A percentile compares a stretch with the other conserved stretches of the same genome.
These are phyloP conservation scores for Proctacanthus coquilletti DNA, from an alignment of 1,140 invertebrate genomes.

Conservation along the genomic window DNA sequence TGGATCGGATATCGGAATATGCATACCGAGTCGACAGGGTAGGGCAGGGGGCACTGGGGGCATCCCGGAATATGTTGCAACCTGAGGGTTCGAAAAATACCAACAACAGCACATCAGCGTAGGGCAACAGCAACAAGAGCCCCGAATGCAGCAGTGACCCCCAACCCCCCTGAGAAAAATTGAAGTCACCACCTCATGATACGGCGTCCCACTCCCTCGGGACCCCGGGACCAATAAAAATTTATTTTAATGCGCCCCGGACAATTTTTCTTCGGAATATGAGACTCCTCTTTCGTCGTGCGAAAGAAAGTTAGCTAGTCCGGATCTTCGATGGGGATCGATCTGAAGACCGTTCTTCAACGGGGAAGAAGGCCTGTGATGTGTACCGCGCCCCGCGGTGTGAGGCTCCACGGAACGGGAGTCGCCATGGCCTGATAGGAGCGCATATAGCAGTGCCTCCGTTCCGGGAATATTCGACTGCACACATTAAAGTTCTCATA, in stretches of 20 bases:
- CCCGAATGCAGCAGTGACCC: no score
- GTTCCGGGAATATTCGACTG: neutral
- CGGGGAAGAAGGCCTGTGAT: neutral
- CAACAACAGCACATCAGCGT: neutral
- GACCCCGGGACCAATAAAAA: neutral
- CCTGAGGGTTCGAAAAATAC: neutral
- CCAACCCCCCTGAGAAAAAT: no score
- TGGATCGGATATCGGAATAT: constrained; percentile 1
- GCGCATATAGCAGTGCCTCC: no score
- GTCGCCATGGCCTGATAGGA: no score
- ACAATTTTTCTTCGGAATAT: constrained; percentile 1
- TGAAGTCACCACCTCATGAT: no score
- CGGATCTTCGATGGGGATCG: neutral
- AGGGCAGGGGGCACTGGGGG: neutral
- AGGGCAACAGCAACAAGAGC: neutral
- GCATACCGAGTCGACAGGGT: neutral
- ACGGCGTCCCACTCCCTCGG: no score
- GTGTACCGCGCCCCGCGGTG: neutral
- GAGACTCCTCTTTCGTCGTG: no score
- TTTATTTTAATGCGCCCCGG: constrained; percentile 1
- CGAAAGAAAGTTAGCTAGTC: neutral
- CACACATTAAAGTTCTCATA: neutral
- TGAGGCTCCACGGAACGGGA: no score
- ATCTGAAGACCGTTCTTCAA: neutral
- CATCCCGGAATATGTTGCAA: no score